Conservation (phyloP, 2,888 invertebrate genomes). For the Cremastobaeus sp. region DNA sequence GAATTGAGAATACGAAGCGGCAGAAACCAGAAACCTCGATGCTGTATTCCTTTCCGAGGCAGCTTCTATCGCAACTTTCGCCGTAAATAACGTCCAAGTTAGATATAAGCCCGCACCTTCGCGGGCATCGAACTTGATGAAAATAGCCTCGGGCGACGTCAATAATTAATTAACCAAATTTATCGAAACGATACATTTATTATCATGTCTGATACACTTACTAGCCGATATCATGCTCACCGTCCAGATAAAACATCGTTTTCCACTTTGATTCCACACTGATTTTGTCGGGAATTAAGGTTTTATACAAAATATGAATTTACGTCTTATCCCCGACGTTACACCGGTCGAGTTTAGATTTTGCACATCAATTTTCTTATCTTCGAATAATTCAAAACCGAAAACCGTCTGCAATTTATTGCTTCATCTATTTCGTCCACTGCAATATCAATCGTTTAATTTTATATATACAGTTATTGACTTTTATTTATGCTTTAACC, state of each 20-base stretch:
- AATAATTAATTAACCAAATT: conserved; percentile 76
- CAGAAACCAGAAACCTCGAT: conserved; percentile 59
- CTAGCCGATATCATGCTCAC: conserved; percentile 65
- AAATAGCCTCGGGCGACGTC: conserved; percentile 72
- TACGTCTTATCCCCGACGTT: neutral
- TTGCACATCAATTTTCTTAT: neutral
- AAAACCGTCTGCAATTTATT: no score
- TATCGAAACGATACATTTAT: conserved; percentile 69
- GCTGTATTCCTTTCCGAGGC: conserved; percentile 62
- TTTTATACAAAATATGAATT: conserved; percentile 60
- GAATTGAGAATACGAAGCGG: conserved; percentile 56
- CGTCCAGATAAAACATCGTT: conserved; percentile 64
- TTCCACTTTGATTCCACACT: conserved; percentile 34
- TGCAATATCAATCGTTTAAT: neutral
- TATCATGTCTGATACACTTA: conserved; percentile 71
- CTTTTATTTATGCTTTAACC: no score
- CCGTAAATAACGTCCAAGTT: conserved; percentile 66
- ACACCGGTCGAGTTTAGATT: neutral
- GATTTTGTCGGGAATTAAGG: conserved; percentile 64
- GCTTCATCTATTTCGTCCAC: no score
- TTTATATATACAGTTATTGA: neutral
- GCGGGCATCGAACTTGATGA: conserved; percentile 66
- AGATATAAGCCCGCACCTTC: conserved; percentile 64
- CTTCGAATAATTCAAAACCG: no score
- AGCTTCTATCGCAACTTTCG: conserved; percentile 65